Base-by-base conservation (phyloP, 1,140 invertebrate genomes). In the Zaprionus africanus region DNA sequence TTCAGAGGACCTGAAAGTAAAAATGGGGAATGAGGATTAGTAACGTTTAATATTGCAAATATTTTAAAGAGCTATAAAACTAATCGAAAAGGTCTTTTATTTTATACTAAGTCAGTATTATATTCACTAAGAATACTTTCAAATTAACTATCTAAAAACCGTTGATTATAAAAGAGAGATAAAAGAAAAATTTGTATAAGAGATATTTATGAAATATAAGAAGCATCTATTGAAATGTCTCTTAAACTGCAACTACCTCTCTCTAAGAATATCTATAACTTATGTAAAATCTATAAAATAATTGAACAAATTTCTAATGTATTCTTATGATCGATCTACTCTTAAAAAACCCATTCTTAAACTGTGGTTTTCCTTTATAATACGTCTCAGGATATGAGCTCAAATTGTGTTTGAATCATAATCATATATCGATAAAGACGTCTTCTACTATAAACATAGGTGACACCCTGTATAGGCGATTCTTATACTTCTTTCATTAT, bases 1-100 rank as follows among this genome's bases (percentile, higher is more conserved):
- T 93, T 93, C 24, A 91, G 24, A 12, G 92, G 91, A 78, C 71
- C 92, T 93, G 68, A 15, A 86, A 85, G 28, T 28, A 57, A 72
- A 76, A 28, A 60, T n/a, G 41, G 41, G 41, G 7, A 19, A 46
- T 17, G 41, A 12, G 38, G 24, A 38, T 22, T 24, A 17, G 49
- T 43, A 61, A n/a, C 22, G 17, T 46, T 9, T 12, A 26, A 43
- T 43, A 26, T 17, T 9, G 26, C 4, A 26, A 17, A 28, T 43
- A 26, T 17, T 9, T 26, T 15, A 17, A 17, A 36, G 0, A 53
- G 31, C n/a, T 31, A 31, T 1, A 11, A 51, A 17, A 6, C 9
- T 4, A 26, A 41, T 11, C 4, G 3, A 34, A 11, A 2, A 34
- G 0, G 0, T 11, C 7, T 31, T 34, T 3, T 34, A 11, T n/a